Evolutionary conservation across 2,113 vertebrate genomes (phyloP).

Genomic region (Serranochromis macrocephalus): DNA sequence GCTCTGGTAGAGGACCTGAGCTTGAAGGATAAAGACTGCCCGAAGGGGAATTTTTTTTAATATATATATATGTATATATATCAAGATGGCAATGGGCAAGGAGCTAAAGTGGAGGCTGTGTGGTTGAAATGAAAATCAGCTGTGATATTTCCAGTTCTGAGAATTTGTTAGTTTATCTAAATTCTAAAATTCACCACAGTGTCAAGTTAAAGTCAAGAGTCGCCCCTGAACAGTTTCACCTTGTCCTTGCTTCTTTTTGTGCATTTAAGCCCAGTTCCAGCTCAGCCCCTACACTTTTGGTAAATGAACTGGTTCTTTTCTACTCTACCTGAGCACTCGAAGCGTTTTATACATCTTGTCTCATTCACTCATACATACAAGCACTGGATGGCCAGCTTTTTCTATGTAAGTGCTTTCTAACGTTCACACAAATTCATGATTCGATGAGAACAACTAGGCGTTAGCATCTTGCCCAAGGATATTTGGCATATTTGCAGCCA

Average conservation of each 20-base stretch:
- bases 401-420: background rate
- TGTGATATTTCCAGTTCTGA: background rate
- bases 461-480: background rate
- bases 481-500: background rate
- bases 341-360: background rate
- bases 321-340: background rate
- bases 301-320: background rate
- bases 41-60: rapidly evolving
- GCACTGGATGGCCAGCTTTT: background rate
- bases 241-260: background rate
- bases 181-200: background rate
- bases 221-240: background rate
- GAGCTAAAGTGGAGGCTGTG: background rate
- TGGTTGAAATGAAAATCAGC: background rate
- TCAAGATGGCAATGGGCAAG: background rate
- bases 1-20: background rate
- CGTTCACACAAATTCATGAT: background rate
- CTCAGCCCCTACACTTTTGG: background rate
- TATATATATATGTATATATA: background rate
- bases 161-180: background rate
- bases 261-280: background rate
- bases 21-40: background rate
- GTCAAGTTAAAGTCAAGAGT: background rate
- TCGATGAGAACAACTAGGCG: background rate
- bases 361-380: background rate